Conservation (phyloP, 1,140 invertebrate species). For the Acromyrmex charruanus region DNA sequence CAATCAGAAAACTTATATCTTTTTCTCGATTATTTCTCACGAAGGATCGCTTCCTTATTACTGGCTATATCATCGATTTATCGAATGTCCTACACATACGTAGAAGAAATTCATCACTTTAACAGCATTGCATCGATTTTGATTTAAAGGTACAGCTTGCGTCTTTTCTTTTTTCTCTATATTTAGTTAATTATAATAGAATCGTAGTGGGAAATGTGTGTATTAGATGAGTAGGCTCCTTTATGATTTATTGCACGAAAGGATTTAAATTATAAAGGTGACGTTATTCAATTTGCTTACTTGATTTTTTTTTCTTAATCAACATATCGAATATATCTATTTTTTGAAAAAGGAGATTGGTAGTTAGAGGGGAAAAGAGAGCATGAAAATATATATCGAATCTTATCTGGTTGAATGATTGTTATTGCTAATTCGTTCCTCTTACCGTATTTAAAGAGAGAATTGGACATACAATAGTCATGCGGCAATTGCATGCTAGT, state of each 20-base stretch:
- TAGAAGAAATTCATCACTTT: conserved; percentile 20
- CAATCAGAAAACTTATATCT: neutral
- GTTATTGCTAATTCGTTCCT: conserved; percentile 73
- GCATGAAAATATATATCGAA: conserved; percentile 26
- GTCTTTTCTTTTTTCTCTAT: conserved; percentile 4
- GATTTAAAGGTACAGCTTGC: conserved; percentile 35
- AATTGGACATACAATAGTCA: conserved; percentile 26
- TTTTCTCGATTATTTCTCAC: conserved; percentile 6
- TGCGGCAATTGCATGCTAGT: conserved; percentile 5
- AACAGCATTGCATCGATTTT: conserved; percentile 38
- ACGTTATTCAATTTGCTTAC: neutral
- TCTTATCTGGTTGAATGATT: conserved; percentile 37
- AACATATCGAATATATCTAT: conserved; percentile 30
- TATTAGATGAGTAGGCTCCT: neutral
- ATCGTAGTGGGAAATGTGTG: neutral
- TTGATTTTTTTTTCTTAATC: conserved; percentile 1
- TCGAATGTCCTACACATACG: neutral
- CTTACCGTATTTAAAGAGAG: conserved; percentile 55
- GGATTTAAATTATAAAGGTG: conserved; percentile 8
- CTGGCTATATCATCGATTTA: neutral
- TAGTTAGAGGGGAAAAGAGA: neutral
- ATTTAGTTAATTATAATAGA: conserved; percentile 27
- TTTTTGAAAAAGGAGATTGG: neutral
- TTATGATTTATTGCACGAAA: conserved; percentile 4
- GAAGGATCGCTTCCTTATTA: conserved; percentile 11